Evolutionary conservation across 2,888 invertebrate genomes (phyloP), one percentile per base, ranked within the genome.

Genomic region (Cataglyphis albicans): DNA sequence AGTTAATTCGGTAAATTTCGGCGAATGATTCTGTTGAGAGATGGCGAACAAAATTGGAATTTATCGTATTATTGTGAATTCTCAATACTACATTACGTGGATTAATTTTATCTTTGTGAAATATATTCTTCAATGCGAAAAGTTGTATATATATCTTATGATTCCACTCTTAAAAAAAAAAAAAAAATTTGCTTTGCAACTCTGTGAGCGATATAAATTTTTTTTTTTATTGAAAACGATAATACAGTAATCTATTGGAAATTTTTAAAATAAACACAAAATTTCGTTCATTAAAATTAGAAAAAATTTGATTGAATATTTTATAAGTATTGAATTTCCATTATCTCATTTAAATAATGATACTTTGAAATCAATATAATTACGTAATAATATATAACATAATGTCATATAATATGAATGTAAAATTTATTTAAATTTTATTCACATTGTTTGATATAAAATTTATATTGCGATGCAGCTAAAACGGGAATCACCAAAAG

Each of bases 231-330:
- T 70, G 48, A 80, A 80, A 80, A 80, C 70, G 78, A 70, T 59
- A 61, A 70, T 48, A 35, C 59, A 80, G 70, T 48, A 80, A 80
- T 68, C 78, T 80, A 78, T 80, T 59, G 61, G 70, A 41, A 80
- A 80, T 70, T 80, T 70, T 68, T 80, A 48, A 59, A 68, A 68
- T 59, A 44, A 70, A 59, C 70, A 48, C 59, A 59, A 80, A 70
- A 80, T 78, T 78, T 80, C 41, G 76, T 57, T 76, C 44, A 80
- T 80, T 80, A 80, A 80, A 80, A 80, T 68, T 80, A 70, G 70
- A 59, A 80, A 80, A 68, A 80, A 59, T 80, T 68, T 68, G 48
- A 80, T 80, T 80, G 78, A 70, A 59, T 44, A 44, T 80, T 80
- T 61, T 68, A 44, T 61, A 61, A 44, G 32, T 78, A 59, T 70